These are phyloP conservation scores for Vidua chalybeata DNA, from an alignment of 2,113 vertebrate genomes.

Conservation along the genomic window DNA sequence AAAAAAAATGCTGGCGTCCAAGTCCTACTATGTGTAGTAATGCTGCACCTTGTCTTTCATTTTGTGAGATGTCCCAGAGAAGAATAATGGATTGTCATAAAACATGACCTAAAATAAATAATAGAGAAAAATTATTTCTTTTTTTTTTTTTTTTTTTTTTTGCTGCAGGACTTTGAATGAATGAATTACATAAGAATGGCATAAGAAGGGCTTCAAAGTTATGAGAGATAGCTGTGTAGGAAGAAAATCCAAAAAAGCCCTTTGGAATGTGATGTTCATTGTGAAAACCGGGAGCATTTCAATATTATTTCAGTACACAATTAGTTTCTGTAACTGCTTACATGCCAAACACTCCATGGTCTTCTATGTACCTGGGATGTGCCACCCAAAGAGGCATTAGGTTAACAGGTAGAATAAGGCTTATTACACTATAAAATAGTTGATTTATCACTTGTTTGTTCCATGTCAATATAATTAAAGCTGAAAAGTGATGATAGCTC, in stretches of 20 bases:
- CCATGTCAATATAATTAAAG: constrained; percentile 76
- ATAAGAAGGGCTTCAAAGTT: neutral
- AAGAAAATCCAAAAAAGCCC: neutral
- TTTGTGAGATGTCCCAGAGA: neutral
- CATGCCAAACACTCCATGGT: neutral
- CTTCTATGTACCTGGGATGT: neutral
- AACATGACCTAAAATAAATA: neutral
- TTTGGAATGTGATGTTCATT: neutral
- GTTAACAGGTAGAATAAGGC: constrained; percentile 27
- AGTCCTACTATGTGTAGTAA: neutral
- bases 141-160: neutral
- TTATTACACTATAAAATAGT: constrained; percentile 51
- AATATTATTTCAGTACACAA: neutral
- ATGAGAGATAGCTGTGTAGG: neutral
- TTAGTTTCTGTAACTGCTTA: neutral
- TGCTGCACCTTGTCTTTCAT: neutral
- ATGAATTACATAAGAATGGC: too few relatives aligned
- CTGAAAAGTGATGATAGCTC: constrained; percentile 74
- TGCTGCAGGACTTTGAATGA: neutral
- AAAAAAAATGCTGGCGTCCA: neutral
- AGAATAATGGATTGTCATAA: neutral
- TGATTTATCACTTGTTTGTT: constrained; percentile 68
- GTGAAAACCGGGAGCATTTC: neutral
- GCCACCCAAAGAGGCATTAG: neutral
- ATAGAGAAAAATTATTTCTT: neutral